Percentiles rank a stretch among this genome's conserved stretches.
Evolutionary conservation across 2,888 invertebrate species (phyloP).

Genomic region (Hirtodrosophila cameraria): DNA sequence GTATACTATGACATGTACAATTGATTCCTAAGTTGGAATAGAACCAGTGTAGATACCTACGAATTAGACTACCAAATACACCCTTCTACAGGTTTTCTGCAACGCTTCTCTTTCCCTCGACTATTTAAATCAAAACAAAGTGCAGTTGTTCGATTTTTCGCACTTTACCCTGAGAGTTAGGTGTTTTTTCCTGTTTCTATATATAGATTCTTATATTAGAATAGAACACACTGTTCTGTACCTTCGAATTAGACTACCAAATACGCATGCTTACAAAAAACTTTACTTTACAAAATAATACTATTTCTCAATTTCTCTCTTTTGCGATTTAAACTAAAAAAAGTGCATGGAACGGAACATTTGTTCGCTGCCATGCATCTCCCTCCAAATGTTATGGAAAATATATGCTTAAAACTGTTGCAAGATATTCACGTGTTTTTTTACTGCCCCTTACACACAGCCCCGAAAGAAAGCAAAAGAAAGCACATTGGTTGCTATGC

Average conservation of each 20-base stretch:
- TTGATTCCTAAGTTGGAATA: too few species aligned
- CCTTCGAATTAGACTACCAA: slow-evolving; percentile 7
- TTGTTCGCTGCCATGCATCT: slow-evolving; percentile 37
- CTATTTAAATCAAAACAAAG: too few species aligned
- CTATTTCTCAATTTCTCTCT: slow-evolving; percentile 12
- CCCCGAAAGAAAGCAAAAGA: slow-evolving; percentile 28
- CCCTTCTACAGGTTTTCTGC: too few species aligned
- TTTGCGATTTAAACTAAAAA: slow-evolving; percentile 21
- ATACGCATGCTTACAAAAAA: slow-evolving; percentile 30
- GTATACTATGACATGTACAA: too few species aligned
- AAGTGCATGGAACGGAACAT: slow-evolving; percentile 60
- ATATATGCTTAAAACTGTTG: slow-evolving; percentile 60
- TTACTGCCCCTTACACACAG: slow-evolving; percentile 28
- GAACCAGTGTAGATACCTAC: too few species aligned
- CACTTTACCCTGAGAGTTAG: too few species aligned
- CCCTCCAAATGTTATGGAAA: slow-evolving; percentile 43
- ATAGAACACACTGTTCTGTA: slow-evolving; percentile 6
- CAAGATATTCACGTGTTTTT: slow-evolving; percentile 67
- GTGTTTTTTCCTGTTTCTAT: too few species aligned
- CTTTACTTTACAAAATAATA: too few species aligned
- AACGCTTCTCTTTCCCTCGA: too few species aligned
- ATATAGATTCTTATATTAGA: background rate
- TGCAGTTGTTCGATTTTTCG: too few species aligned
- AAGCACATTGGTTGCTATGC: slow-evolving; percentile 47
- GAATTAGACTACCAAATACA: too few species aligned